phyloP scores from a whole-genome alignment of 2,797 vertebrate genomes.

The Betta splendens region DNA sequence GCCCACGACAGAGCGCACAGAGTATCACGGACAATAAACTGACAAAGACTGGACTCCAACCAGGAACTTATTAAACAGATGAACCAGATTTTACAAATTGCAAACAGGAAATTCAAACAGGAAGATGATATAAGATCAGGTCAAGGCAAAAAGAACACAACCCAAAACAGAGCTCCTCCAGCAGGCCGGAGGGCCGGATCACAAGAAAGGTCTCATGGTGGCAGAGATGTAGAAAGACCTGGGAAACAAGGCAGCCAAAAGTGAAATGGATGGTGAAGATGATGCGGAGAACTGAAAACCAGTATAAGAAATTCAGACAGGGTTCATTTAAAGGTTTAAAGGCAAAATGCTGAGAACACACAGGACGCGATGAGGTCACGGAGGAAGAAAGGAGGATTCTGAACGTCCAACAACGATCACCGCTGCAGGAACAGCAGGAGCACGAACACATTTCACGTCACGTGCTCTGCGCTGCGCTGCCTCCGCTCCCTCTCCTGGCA shows the following conservation, averaged over 20 bases:
- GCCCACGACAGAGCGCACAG: no score
- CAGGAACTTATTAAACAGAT: no score
- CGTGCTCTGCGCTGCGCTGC: constrained; percentile 17
- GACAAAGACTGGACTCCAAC: no score
- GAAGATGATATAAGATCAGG: no score
- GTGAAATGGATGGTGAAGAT: constrained; percentile 35
- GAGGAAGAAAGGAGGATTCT: neutral
- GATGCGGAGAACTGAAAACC: constrained; percentile 16
- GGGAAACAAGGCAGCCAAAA: constrained; percentile 27
- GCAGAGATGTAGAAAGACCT: constrained; percentile 19
- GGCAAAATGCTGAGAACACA: constrained; percentile 20
- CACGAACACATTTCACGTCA: constrained; percentile 30
- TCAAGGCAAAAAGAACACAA: no score
- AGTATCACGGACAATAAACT: no score
- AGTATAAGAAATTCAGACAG: constrained; percentile 12
- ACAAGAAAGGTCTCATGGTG: constrained; percentile 10
- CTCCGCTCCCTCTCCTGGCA: constrained; percentile 38
- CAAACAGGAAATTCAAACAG: no score
- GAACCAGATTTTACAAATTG: no score
- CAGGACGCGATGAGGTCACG: constrained; percentile 4
- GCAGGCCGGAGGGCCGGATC: no score
- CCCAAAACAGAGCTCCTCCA: no score
- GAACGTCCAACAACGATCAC: constrained; percentile 16
- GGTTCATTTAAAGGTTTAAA: constrained; percentile 27
- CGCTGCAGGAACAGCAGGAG: constrained; percentile 19